These are phyloP conservation scores for Chirona hameri DNA, from an alignment of 2,888 invertebrate genomes.

Conservation along the genomic window DNA sequence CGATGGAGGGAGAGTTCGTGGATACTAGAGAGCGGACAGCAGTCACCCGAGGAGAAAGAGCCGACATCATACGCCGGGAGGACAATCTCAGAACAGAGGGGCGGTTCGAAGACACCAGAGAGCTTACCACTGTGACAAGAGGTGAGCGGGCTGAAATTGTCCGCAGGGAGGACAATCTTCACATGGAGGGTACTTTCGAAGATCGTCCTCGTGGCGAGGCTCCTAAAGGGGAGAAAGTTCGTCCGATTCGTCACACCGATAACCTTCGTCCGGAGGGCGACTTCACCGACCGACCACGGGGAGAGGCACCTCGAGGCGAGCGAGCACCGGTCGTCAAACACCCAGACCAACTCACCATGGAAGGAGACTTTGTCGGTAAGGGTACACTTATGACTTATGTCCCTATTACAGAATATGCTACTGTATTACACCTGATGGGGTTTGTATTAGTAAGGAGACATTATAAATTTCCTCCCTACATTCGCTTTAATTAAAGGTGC, in stretches of 20 bases:
- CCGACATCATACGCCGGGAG: conserved; percentile 45
- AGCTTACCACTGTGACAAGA: conserved; percentile 43
- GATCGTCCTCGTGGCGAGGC: conserved; percentile 36
- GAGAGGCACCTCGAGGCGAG: conserved; percentile 36
- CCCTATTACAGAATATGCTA: too few species aligned
- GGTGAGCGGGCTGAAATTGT: conserved; percentile 54
- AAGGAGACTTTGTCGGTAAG: neutral
- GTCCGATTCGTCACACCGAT: conserved; percentile 41
- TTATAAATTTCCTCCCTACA: too few species aligned
- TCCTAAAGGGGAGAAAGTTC: neutral
- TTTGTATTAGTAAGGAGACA: too few species aligned
- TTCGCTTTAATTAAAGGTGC: too few species aligned
- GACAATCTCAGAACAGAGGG: conserved; percentile 70
- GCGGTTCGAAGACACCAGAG: conserved; percentile 42
- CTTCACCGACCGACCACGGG: conserved; percentile 42
- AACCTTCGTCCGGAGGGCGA: conserved; percentile 36
- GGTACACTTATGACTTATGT: neutral
- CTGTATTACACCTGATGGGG: too few species aligned
- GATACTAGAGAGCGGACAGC: conserved; percentile 31
- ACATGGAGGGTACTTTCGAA: conserved; percentile 36
- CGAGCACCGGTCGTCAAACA: conserved; percentile 36
- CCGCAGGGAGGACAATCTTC: conserved; percentile 50
- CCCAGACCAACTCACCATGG: conserved; percentile 30
- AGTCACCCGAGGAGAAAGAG: conserved; percentile 44
- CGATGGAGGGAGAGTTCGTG: conserved; percentile 38